These are phyloP conservation scores for Aphodius sticticus DNA, from an alignment of 2,888 invertebrate species.

Conservation along the genomic window DNA sequence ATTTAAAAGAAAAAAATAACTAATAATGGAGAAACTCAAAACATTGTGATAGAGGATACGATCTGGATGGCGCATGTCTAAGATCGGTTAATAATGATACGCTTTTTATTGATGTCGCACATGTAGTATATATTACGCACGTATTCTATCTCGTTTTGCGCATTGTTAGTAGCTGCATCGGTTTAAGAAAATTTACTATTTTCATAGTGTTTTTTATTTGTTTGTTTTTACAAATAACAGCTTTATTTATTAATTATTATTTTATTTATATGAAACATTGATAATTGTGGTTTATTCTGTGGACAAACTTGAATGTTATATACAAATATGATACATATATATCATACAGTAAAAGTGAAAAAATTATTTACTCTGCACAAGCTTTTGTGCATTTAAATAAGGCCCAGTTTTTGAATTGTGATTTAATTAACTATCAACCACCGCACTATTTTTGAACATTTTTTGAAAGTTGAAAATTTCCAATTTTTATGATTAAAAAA, in stretches of 20 bases:
- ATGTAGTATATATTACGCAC: slow-evolving; percentile 36
- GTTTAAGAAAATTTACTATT: not conserved
- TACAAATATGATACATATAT: too few relatives aligned
- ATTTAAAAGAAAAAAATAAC: slow-evolving; percentile 30
- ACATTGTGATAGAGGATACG: slow-evolving; percentile 39
- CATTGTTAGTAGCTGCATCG: not conserved
- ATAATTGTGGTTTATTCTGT: too few relatives aligned
- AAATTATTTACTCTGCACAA: too few relatives aligned
- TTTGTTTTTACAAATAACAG: slow-evolving; percentile 27
- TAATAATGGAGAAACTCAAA: slow-evolving; percentile 35
- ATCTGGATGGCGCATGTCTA: slow-evolving; percentile 32
- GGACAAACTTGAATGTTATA: too few relatives aligned
- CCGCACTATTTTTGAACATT: too few relatives aligned
- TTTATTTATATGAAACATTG: not conserved
- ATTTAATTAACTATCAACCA: too few relatives aligned
- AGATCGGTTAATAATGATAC: slow-evolving; percentile 33
- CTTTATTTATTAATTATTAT: slow-evolving; percentile 22
- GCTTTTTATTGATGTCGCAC: slow-evolving; percentile 38
- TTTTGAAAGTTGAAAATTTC: too few relatives aligned
- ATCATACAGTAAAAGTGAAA: too few relatives aligned
- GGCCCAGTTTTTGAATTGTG: too few relatives aligned
- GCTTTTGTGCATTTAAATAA: too few relatives aligned
- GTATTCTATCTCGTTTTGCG: slow-evolving; percentile 30
- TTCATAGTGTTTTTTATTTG: slow-evolving; percentile 23
- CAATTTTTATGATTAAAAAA: too few relatives aligned